These are phyloP conservation scores for Omphaloscelis lunosa DNA, from an alignment of 2,888 invertebrate species.

Conservation along the genomic window DNA sequence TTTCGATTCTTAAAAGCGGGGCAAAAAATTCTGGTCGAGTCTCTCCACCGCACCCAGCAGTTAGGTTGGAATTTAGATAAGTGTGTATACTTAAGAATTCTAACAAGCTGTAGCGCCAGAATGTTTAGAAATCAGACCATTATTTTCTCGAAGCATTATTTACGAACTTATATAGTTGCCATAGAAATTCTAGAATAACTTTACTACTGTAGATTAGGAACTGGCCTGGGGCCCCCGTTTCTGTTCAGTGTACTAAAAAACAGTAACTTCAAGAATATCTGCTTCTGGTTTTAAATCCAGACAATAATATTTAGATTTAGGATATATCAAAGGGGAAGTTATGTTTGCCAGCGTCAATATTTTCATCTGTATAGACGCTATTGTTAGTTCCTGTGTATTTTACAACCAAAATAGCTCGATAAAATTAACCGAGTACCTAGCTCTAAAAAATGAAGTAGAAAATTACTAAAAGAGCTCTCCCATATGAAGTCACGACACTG, in stretches of 20 bases:
- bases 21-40: slow-evolving; percentile 51
- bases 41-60: slow-evolving; percentile 38
- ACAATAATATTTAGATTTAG: slow-evolving; percentile 35
- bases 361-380: not conserved
- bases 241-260: slow-evolving; percentile 9
- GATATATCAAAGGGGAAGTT: slow-evolving; percentile 29
- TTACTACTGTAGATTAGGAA: not conserved
- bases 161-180: not conserved
- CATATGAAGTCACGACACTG: slow-evolving; percentile 20
- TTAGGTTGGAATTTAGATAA: slow-evolving; percentile 55
- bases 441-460: not conserved
- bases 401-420: not conserved
- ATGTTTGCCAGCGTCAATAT: slow-evolving; percentile 10
- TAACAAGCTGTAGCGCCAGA: slow-evolving; percentile 33
- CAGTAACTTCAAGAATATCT: slow-evolving; percentile 7
- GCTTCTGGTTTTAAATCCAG: slow-evolving; percentile 14
- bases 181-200: slow-evolving; percentile 3
- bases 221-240: not conserved
- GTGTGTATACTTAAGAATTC: slow-evolving; percentile 45
- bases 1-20: slow-evolving; percentile 37
- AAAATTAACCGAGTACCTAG: not conserved
- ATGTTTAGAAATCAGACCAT: slow-evolving; percentile 33
- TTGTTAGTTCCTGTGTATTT: slow-evolving; percentile 4
- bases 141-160: slow-evolving; percentile 30
- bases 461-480: not conserved